phyloP scores from a whole-genome alignment of 1,140 invertebrate species.

The Trinorchestia longiramus region DNA sequence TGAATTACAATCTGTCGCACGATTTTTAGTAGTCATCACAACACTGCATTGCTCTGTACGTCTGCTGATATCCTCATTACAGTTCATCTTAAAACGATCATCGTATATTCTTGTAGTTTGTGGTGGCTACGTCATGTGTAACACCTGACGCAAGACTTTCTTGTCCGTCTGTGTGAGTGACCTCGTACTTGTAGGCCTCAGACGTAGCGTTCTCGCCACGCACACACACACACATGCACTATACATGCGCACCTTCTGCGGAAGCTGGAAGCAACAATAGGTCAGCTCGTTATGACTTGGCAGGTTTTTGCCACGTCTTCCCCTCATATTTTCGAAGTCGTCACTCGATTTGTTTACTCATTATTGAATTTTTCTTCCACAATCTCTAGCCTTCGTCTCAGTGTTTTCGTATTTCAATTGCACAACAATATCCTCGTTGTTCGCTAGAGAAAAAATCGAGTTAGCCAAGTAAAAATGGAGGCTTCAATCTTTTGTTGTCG shows the following conservation, averaged over 20 bases:
- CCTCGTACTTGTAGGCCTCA: background rate
- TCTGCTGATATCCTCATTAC: too few species aligned
- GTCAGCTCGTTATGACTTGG: slow-evolving; percentile 2
- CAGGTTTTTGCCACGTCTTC: background rate
- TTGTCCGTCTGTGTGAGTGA: background rate
- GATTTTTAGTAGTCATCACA: too few species aligned
- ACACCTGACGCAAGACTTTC: background rate
- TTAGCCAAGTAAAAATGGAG: background rate
- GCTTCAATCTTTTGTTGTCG: background rate
- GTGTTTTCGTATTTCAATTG: background rate
- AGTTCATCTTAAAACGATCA: too few species aligned
- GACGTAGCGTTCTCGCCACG: background rate
- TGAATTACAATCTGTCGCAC: too few species aligned
- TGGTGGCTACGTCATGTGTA: background rate
- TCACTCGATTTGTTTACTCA: background rate
- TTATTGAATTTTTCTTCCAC: slow-evolving; percentile 29
- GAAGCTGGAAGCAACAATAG: slow-evolving; percentile 17
- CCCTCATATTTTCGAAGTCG: slow-evolving; percentile 12
- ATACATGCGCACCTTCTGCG: background rate
- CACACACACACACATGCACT: background rate
- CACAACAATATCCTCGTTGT: background rate
- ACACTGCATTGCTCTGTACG: too few species aligned
- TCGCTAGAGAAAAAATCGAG: background rate
- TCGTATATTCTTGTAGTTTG: background rate
- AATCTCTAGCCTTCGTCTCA: background rate